Conservation (phyloP, 2,888 invertebrate genomes). For the Acronicta psi region DNA sequence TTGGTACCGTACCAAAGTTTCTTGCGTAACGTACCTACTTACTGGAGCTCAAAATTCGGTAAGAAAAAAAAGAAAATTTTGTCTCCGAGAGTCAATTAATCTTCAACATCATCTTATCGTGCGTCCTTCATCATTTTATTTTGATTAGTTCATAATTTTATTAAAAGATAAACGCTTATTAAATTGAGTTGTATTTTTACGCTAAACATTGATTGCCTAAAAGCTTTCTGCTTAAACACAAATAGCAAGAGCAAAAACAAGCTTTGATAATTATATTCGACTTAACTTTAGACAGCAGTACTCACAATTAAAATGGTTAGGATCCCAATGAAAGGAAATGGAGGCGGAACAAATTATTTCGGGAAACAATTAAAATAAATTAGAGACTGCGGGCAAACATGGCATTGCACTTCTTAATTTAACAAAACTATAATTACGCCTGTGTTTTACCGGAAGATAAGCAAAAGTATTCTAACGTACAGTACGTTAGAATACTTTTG, state of each 20-base stretch:
- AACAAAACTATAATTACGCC: background rate
- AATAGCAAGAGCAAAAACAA: background rate
- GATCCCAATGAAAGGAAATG: conserved; percentile 13
- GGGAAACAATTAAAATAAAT: conserved; percentile 46
- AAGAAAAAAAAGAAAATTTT: background rate
- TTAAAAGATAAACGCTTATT: conserved; percentile 1
- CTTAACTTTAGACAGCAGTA: background rate
- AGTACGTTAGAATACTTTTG: too few relatives aligned
- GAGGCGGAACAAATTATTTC: conserved; percentile 15
- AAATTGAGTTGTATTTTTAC: background rate
- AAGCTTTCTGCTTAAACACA: background rate
- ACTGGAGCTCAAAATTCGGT: too few relatives aligned
- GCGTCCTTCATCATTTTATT: background rate
- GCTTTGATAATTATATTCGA: background rate
- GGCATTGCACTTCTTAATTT: conserved; percentile 7
- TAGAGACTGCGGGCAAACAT: conserved; percentile 14
- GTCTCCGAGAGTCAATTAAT: background rate
- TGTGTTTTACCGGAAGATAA: too few relatives aligned
- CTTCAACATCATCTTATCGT: background rate
- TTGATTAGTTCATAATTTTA: background rate
- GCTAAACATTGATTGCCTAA: background rate
- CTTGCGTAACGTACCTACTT: too few relatives aligned
- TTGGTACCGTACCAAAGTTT: too few relatives aligned
- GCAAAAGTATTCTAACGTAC: too few relatives aligned
- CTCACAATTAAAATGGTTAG: conserved; percentile 17